Conservation (phyloP, 1,140 invertebrate species). For the Lepidurus couesii region DNA sequence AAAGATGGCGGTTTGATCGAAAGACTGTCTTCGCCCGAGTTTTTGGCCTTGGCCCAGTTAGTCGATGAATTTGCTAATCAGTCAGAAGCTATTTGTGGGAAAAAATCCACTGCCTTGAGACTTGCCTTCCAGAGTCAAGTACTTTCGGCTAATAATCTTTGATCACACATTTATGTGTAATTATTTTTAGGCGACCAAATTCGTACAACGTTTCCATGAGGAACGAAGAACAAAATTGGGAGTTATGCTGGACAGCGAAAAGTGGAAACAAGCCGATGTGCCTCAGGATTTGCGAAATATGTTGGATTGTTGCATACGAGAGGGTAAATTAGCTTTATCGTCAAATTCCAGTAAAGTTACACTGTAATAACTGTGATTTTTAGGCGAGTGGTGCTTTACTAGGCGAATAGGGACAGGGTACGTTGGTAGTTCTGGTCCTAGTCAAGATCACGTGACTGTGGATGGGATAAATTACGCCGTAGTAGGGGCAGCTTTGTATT, state of each 20-base stretch:
- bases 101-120: slow-evolving; percentile 69
- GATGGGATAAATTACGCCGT: slow-evolving; percentile 34
- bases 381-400: slow-evolving; percentile 42
- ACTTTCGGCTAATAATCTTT: slow-evolving; percentile 22
- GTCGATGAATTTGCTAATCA: slow-evolving; percentile 72
- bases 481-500: slow-evolving; percentile 33
- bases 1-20: slow-evolving; percentile 54
- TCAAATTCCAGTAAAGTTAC: slow-evolving; percentile 39
- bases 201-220: slow-evolving; percentile 84
- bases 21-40: slow-evolving; percentile 62
- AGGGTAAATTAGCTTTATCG: neutral
- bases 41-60: slow-evolving; percentile 67
- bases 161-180: slow-evolving; percentile 7
- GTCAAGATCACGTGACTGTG: slow-evolving; percentile 49
- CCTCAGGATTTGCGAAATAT: slow-evolving; percentile 77
- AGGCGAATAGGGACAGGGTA: slow-evolving; percentile 17
- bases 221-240: slow-evolving; percentile 79
- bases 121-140: slow-evolving; percentile 73
- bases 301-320: slow-evolving; percentile 1
- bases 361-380: slow-evolving; percentile 36
- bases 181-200: slow-evolving; percentile 61
- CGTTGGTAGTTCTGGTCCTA: slow-evolving; percentile 35
- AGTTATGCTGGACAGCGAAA: slow-evolving; percentile 77
- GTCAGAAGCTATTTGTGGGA: slow-evolving; percentile 70
- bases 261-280: slow-evolving; percentile 90